These are phyloP conservation scores for Pseudonaja textilis DNA, from an alignment of 2,113 vertebrate genomes.

Conservation along the genomic window DNA sequence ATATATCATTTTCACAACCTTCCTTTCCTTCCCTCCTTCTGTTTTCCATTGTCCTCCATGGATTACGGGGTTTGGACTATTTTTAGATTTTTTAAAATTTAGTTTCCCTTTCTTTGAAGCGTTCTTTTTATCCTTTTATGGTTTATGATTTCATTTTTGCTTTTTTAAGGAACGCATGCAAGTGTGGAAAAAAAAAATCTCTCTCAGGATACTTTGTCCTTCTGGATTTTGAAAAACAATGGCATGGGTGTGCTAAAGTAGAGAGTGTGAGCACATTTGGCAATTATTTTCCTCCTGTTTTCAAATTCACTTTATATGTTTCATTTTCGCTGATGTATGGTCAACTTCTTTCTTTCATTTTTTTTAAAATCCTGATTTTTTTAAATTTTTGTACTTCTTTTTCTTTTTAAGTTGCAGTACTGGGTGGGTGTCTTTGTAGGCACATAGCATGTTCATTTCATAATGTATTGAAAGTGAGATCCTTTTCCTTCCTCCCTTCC, in stretches of 20 bases:
- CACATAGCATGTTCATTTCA: slow-evolving; percentile 81
- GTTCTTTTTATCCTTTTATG: not conserved
- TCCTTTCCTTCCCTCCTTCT: slow-evolving; percentile 30
- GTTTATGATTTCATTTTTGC: not conserved
- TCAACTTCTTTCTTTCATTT: slow-evolving; percentile 34
- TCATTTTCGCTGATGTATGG: slow-evolving; percentile 45
- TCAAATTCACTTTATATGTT: slow-evolving; percentile 37
- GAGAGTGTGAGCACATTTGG: slow-evolving; percentile 67
- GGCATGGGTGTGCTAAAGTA: slow-evolving; percentile 66
- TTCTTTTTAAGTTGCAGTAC: slow-evolving; percentile 39
- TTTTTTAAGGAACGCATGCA: slow-evolving; percentile 74
- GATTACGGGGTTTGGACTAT: slow-evolving; percentile 67
- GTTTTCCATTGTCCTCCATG: slow-evolving; percentile 59
- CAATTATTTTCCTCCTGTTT: slow-evolving; percentile 46
- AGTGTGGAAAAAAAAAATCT: slow-evolving; percentile 65
- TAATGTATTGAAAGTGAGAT: slow-evolving; percentile 70
- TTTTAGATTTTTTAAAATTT: slow-evolving; percentile 54
- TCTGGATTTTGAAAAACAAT: slow-evolving; percentile 51
- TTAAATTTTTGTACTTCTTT: slow-evolving; percentile 44
- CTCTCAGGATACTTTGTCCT: slow-evolving; percentile 31
- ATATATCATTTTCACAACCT: slow-evolving; percentile 30
- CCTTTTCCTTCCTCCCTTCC: slow-evolving; percentile 55
- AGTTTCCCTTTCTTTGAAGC: slow-evolving; percentile 11
- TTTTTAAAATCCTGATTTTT: slow-evolving; percentile 4
- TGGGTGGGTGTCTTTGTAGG: slow-evolving; percentile 52